A percentile compares a stretch with the other conserved stretches of the same genome.
Evolutionary conservation across 2,113 vertebrate genomes (phyloP).

Genomic region (Rhynchomys soricoides): DNA sequence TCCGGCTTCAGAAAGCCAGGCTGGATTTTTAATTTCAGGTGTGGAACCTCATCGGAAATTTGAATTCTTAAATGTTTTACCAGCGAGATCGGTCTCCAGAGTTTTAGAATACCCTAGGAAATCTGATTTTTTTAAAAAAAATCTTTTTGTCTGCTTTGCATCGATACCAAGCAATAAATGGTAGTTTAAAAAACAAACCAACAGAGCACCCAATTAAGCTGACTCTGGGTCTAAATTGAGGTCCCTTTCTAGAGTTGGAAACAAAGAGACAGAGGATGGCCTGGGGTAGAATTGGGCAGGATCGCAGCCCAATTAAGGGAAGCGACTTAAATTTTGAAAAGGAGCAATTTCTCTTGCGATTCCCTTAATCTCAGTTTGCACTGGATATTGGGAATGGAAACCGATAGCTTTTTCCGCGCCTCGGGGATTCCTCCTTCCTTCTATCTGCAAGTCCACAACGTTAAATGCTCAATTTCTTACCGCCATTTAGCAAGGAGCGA

Average conservation of each 20-base stretch:
- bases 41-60: background rate
- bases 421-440: background rate
- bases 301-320: background rate
- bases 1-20: conserved; percentile 55
- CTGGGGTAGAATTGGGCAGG: background rate
- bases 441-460: conserved; percentile 14
- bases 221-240: background rate
- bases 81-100: background rate
- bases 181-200: background rate
- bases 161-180: conserved; percentile 48
- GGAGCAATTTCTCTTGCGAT: background rate
- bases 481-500: background rate
- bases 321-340: background rate
- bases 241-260: background rate
- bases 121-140: background rate
- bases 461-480: conserved; percentile 65
- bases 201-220: background rate
- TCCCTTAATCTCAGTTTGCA: background rate
- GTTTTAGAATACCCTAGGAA: background rate
- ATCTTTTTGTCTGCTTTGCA: background rate
- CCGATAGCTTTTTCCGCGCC: background rate
- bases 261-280: background rate
- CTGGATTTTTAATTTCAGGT: conserved; percentile 64
- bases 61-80: conserved; percentile 57
- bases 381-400: background rate